Evolutionary conservation across 2,888 invertebrate species (phyloP).

Genomic region (Drepanosiphum platanoidis): DNA sequence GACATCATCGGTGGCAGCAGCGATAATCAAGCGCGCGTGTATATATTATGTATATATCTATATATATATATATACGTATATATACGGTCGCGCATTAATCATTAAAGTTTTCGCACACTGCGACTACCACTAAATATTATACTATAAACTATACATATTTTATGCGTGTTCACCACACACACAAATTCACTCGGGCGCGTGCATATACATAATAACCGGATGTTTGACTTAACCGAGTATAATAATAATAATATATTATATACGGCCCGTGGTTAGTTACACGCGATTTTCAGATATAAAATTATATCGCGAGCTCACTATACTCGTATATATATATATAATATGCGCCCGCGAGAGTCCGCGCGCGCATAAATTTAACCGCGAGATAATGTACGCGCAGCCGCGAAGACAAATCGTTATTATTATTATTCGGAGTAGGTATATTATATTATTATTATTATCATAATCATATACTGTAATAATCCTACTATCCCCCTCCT

Average conservation of each 20-base stretch:
- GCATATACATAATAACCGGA: slow-evolving; percentile 8
- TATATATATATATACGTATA: too few relatives aligned
- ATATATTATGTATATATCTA: too few relatives aligned
- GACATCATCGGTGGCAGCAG: neutral
- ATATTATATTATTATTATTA: too few relatives aligned
- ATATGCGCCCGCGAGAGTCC: too few relatives aligned
- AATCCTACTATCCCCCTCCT: too few relatives aligned
- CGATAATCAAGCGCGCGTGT: slow-evolving; percentile 15
- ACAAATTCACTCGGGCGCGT: neutral
- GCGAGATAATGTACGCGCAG: slow-evolving; percentile 5
- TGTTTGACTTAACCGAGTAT: slow-evolving; percentile 32
- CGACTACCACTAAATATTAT: neutral
- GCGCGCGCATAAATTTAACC: slow-evolving; percentile 12
- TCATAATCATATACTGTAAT: too few relatives aligned
- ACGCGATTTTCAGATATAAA: slow-evolving; percentile 13
- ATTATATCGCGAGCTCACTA: slow-evolving; percentile 6
- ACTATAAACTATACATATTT: neutral
- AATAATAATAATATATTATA: neutral
- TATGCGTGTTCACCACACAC: neutral
- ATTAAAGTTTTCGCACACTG: slow-evolving; percentile 15
- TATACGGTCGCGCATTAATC: slow-evolving; percentile 18
- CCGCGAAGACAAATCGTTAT: neutral
- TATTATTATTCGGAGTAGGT: too few relatives aligned
- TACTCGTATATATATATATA: too few relatives aligned
- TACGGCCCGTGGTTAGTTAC: too few relatives aligned